Percentiles rank a stretch among this genome's conserved stretches.
Evolutionary conservation across 1,140 invertebrate genomes (phyloP).

Genomic region (Cyrtorhinus lividipennis): DNA sequence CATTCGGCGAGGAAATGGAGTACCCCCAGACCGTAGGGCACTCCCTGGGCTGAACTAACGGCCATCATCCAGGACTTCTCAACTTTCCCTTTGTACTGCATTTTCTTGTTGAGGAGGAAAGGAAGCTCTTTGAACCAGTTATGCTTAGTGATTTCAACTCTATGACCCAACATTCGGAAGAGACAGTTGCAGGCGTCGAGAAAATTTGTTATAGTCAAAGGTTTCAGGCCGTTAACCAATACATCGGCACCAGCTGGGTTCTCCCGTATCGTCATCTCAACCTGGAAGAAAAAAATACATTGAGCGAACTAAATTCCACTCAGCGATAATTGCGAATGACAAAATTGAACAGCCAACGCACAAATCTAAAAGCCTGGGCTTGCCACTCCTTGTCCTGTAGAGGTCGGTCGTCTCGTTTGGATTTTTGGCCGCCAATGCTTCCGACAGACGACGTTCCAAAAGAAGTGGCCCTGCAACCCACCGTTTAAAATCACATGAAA

Average conservation of each 20-base stretch:
- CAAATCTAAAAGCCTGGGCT: not conserved
- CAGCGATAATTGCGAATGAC: not conserved
- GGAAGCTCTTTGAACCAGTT: not conserved
- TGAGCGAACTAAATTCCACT: too few species aligned
- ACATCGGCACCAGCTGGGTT: not conserved
- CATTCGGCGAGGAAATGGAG: not conserved
- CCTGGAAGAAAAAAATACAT: not conserved
- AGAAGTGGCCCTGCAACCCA: not conserved
- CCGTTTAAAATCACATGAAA: too few species aligned
- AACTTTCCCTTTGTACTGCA: not conserved
- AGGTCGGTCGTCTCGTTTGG: not conserved
- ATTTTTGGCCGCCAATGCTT: not conserved
- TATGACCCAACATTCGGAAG: not conserved
- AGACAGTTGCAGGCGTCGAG: not conserved
- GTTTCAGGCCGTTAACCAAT: not conserved
- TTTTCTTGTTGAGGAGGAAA: not conserved
- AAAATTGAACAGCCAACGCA: not conserved
- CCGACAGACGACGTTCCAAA: not conserved
- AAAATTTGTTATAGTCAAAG: not conserved
- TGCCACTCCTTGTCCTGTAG: constrained; percentile 1
- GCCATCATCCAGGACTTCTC: constrained; percentile 2
- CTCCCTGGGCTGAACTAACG: not conserved
- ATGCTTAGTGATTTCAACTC: not conserved
- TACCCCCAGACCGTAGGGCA: not conserved
- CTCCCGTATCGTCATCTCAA: not conserved